Percentiles rank a stretch among this genome's conserved stretches.
phyloP scores from a whole-genome alignment of 2,888 invertebrate species.

The Cephus sareptanus region DNA sequence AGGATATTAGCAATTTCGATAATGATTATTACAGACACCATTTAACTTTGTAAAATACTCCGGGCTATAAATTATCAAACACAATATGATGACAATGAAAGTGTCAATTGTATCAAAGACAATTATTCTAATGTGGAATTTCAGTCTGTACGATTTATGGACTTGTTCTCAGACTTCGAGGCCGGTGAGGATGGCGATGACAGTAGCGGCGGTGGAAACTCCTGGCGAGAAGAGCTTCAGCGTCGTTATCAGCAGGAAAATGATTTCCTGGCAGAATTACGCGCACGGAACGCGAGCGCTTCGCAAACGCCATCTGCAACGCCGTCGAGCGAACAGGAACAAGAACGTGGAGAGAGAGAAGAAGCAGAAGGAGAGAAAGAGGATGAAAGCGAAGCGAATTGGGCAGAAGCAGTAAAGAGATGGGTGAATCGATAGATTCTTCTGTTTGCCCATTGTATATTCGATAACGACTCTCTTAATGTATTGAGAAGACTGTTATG shows the following conservation, averaged over 20 bases:
- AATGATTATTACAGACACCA: neutral
- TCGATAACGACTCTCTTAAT: neutral
- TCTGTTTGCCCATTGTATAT: neutral
- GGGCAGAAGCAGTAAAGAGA: conserved; percentile 75
- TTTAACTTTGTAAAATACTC: neutral
- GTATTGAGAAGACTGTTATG: neutral
- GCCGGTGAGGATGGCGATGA: conserved; percentile 76
- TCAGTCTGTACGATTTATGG: neutral
- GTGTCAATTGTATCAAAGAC: neutral
- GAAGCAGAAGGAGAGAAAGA: conserved; percentile 68
- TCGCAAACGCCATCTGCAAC: conserved; percentile 53
- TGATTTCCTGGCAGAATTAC: conserved; percentile 70
- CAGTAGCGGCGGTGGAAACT: conserved; percentile 68
- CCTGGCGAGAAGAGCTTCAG: conserved; percentile 71
- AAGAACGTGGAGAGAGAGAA: conserved; percentile 60
- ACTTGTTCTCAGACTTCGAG: conserved; percentile 72
- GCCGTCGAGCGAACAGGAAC: conserved; percentile 50
- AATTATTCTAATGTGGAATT: neutral
- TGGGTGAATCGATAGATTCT: conserved; percentile 75
- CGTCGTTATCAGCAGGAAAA: conserved; percentile 71
- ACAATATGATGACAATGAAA: neutral
- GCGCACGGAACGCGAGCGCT: conserved; percentile 67
- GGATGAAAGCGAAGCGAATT: conserved; percentile 65
- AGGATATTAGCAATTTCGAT: neutral
- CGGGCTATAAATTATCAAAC: neutral